phyloP scores from a whole-genome alignment of 2,113 vertebrate genomes.

The Atherinomorus stipes region DNA sequence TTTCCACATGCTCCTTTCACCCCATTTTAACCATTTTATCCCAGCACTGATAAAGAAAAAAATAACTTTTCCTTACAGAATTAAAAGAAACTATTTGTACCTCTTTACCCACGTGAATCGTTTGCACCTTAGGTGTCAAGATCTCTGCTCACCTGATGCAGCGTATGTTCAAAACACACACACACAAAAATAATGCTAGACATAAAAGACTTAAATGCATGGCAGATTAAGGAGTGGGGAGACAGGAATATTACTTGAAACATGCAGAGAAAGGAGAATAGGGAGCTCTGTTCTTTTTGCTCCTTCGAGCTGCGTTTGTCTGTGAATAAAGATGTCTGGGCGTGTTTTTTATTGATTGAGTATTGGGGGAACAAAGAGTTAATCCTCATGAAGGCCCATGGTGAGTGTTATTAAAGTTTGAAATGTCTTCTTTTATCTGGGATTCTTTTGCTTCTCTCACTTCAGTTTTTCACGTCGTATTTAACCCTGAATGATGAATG shows the following conservation, averaged over 20 bases:
- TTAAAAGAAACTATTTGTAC: background rate
- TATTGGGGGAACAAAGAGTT: conserved; percentile 75
- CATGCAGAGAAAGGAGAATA: conserved; percentile 50
- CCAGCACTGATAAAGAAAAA: conserved; percentile 1
- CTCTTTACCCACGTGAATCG: background rate
- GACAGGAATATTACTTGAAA: conserved; percentile 58
- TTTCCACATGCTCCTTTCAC: conserved; percentile 44
- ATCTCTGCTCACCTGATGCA: conserved; percentile 24
- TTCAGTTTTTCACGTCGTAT: conserved; percentile 46
- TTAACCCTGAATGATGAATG: conserved; percentile 53
- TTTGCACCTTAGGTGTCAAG: conserved; percentile 26
- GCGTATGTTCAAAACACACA: conserved; percentile 38
- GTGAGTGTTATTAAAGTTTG: conserved; percentile 75
- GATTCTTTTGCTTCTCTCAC: conserved; percentile 21
- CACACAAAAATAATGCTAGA: conserved; percentile 15
- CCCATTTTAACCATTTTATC: conserved; percentile 2
- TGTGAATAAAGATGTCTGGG: conserved; percentile 76
- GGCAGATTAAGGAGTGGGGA: conserved; percentile 60
- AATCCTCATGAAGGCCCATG: conserved; percentile 64
- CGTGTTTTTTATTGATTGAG: conserved; percentile 72
- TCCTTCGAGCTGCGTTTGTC: conserved; percentile 56
- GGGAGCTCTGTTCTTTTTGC: conserved; percentile 41
- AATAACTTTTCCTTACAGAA: background rate
- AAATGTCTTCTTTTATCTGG: conserved; percentile 53
- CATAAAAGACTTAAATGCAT: conserved; percentile 56